Evolutionary conservation across 1,140 invertebrate species (phyloP), one percentile per base, ranked within the genome.

Genomic region (Drosophila insularis): DNA sequence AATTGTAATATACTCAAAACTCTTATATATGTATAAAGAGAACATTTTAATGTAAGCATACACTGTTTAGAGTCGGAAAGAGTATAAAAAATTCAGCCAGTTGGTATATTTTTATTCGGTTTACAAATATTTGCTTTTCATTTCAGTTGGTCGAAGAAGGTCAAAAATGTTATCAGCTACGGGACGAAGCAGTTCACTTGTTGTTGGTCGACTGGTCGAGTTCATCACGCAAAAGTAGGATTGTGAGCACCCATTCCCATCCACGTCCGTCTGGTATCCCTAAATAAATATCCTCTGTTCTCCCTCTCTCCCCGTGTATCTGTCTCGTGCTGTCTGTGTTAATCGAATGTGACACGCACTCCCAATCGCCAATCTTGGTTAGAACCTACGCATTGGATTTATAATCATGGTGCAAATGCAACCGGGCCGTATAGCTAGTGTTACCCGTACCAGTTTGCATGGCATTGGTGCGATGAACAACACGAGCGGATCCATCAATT

Each of bases 391-490:
- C 60, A 80, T 74, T 64, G 68, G 50, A 78, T 71, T 74, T 91
- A 77, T 91, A 91, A 55, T 91, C 90, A 74, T 91, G 90, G 78
- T 90, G 90, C 2, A 91, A 39, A 73, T 91, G 90, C 8, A 91
- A 54, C 32, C 80, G 76, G n/a, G 82, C 90, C 62, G 81, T 79
- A 53, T 89, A 91, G 67, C 72, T 89, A 55, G 89, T 91, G 60
- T 75, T 91, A 76, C 90, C 90, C 82, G 68, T 76, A 87, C 90
- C 90, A 80, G 79, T 69, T 71, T 89, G 67, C 60, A 74, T 39
- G 14, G 77, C 61, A 60, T 63, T 86, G 5, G 55, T 62, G 2
- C 82, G 82, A 70, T 91, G 90, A 56, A 90, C 74, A 1, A 91
- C 69, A 7, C 80, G 74, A 0, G 89, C 90, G 0, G 90, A 89